Evolutionary conservation across 2,888 invertebrate genomes (phyloP).

Genomic region (Phyto melanocephala): DNA sequence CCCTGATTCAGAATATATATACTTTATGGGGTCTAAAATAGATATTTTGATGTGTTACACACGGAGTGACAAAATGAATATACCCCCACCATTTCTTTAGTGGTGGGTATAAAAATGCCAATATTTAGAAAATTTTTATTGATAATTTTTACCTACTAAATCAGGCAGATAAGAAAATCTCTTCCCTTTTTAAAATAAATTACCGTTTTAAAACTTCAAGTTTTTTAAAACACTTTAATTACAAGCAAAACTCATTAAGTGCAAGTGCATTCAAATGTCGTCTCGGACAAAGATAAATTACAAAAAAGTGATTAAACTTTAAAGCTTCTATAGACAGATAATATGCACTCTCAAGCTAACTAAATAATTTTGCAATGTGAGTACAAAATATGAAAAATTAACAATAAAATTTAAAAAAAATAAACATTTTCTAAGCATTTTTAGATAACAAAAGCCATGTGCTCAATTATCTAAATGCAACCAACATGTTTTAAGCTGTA

Average conservation of each 20-base stretch:
- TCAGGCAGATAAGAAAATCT: not conserved
- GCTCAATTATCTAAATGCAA: slow-evolving; percentile 45
- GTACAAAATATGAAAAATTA: slow-evolving; percentile 34
- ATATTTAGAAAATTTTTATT: not conserved
- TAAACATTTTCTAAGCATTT: not conserved
- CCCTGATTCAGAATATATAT: no score
- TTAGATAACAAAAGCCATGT: slow-evolving; percentile 33
- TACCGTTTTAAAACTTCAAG: not conserved
- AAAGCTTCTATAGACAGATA: slow-evolving; percentile 26
- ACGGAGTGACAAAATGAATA: no score
- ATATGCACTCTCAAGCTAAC: slow-evolving; percentile 17
- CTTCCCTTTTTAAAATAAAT: not conserved
- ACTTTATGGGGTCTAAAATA: no score
- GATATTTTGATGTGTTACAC: no score
- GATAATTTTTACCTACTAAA: not conserved
- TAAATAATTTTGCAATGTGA: slow-evolving; percentile 23
- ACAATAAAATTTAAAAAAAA: not conserved
- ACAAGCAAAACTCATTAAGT: no score
- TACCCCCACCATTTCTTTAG: no score
- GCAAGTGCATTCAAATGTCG: slow-evolving; percentile 18
- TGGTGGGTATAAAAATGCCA: no score
- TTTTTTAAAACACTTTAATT: no score
- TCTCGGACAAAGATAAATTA: slow-evolving; percentile 6
- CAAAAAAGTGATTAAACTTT: slow-evolving; percentile 1
- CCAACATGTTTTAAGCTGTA: not conserved